Evolutionary conservation across 2,113 vertebrate species (phyloP), one percentile per base, ranked within the genome.

Genomic region (Balaeniceps rex): DNA sequence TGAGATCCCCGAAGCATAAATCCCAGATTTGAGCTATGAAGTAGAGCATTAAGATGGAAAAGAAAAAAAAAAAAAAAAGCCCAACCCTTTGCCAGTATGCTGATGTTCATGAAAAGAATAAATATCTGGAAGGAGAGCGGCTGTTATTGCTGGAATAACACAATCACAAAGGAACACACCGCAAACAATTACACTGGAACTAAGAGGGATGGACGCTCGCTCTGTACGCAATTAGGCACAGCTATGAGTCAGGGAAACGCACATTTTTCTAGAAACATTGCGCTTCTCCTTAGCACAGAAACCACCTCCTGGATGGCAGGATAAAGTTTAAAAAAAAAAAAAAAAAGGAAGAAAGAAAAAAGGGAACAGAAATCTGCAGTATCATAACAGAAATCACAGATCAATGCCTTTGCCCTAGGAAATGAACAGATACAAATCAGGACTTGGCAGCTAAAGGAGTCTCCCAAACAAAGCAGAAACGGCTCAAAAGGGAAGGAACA

Each of bases 61-160:
- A 44, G 63, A 26, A 36, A 36, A 58, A 40, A 36, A 42, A 70
- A 33, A 36, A 42, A 58, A 46, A 54, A 46, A 44, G 3, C 70
- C 61, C 66, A 91, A 57, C 40, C 51, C 75, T 85, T 93, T 91
- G 84, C 75, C 94, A 88, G 61, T 81, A 86, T 78, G 95, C 70
- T 89, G 86, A 95, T 91, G 68, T 94, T 97, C 96, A 93, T 96
- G 95, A 95, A 97, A 97, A 96, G 93, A 96, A 96, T 92, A 95
- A 95, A 87, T 96, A 92, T 96, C 95, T 97, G 95, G 93, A 97
- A 96, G 82, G 87, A 97, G 90, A 85, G 96, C 8, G 55, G 69
- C 79, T 90, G 95, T 90, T 97, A 94, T 93, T 95, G 89, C 95
- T 96, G 94, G 94, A 97, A 96, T 94, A 97, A 96, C 93, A 83